phyloP scores from a whole-genome alignment of 2,888 invertebrate species.

The Tricholauxania praeusta region DNA sequence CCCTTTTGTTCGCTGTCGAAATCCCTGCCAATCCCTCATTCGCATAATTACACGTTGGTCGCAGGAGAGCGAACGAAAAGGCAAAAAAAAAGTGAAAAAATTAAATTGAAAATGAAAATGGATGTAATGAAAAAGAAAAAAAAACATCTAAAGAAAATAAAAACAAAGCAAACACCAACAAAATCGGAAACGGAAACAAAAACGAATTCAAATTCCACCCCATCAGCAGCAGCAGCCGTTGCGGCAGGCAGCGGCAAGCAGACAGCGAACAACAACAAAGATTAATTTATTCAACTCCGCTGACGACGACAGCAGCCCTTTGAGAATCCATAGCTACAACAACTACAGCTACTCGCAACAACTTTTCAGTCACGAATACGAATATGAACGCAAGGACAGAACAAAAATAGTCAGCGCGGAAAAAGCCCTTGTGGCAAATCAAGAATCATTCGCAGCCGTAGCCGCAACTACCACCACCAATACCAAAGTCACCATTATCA shows the following conservation, averaged over 20 bases:
- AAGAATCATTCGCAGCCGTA: slow-evolving; percentile 12
- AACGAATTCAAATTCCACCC: slow-evolving; percentile 27
- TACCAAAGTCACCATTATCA: slow-evolving; percentile 1
- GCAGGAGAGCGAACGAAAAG: background rate
- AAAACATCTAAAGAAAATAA: background rate
- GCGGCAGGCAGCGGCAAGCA: too few species aligned
- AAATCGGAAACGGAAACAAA: slow-evolving; percentile 20
- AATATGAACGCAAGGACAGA: background rate
- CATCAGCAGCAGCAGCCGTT: background rate
- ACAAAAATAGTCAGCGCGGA: background rate
- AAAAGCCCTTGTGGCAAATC: slow-evolving; percentile 26
- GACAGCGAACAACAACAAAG: background rate
- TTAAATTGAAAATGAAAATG: background rate
- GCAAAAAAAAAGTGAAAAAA: background rate
- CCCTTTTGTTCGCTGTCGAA: background rate
- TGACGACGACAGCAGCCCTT: slow-evolving; percentile 13
- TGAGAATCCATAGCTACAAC: slow-evolving; percentile 8
- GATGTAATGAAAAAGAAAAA: background rate
- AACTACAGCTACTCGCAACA: background rate
- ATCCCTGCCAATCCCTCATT: slow-evolving; percentile 31
- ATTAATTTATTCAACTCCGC: slow-evolving; percentile 18
- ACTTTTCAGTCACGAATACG: background rate
- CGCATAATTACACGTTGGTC: slow-evolving; percentile 15
- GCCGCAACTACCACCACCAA: background rate
- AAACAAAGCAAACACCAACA: slow-evolving; percentile 8